Conservation (phyloP, 2,888 invertebrate genomes). For the Labia minor region DNA sequence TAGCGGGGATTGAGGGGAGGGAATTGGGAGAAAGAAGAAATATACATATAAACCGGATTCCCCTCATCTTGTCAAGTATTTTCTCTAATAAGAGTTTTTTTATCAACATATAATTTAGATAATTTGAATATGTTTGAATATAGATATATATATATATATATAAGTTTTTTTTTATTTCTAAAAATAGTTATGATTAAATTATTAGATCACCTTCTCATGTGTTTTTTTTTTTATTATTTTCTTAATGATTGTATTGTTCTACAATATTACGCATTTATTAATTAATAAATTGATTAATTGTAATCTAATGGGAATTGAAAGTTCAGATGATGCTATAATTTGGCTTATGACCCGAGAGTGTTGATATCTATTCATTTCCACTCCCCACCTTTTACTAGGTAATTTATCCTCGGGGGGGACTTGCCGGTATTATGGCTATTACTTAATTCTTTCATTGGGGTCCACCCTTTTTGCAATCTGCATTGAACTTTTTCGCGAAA, state of each 20-base stretch:
- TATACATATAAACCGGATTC: neutral
- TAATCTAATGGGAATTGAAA: no score
- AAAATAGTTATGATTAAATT: constrained; percentile 4
- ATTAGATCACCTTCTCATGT: neutral
- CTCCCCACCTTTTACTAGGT: neutral
- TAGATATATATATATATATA: neutral
- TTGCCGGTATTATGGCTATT: neutral
- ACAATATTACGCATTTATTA: no score
- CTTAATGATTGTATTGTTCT: no score
- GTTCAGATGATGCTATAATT: neutral
- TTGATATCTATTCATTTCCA: neutral
- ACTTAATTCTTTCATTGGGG: neutral
- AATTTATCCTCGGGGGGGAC: neutral
- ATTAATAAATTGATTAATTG: no score
- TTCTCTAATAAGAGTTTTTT: neutral
- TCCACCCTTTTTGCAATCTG: neutral
- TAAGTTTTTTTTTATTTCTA: no score
- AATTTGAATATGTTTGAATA: constrained; percentile 13
- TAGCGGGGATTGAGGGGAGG: no score
- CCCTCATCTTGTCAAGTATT: neutral
- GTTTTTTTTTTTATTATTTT: no score
- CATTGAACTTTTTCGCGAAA: neutral
- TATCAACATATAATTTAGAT: neutral
- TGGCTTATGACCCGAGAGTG: no score
- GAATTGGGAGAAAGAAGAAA: no score